Base-by-base conservation (phyloP, 2,113 vertebrate genomes). In the Xiphophorus hellerii region DNA sequence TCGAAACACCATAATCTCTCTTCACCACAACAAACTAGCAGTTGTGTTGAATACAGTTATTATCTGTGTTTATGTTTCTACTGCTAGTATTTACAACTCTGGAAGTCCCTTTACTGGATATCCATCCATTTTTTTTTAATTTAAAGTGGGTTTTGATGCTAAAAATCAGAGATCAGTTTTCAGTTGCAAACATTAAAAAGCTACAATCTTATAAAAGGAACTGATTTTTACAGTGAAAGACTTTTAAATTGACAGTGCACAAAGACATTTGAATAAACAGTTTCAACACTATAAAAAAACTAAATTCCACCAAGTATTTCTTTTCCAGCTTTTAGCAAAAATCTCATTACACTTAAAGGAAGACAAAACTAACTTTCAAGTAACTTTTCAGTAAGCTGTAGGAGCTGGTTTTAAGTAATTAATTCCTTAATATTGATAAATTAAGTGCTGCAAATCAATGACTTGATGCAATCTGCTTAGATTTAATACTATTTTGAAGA, bases 181-280 rank as follows among this genome's bases (percentile, higher is more conserved):
- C 25, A 5, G 29, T 31, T 10, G 79, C 83, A 88, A 87, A 88
- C 78, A 81, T 78, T 35, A 39, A 29, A 62, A 73, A 71, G 11
- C 4, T 60, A 66, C 22, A 28, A 64, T 62, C 71, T 51, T 75
- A 77, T 78, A 73, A 80, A 80, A 87, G 17, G 17, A 48, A 48
- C 44, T 48, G 44, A 20, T 15, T 20, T 48, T 48, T 48, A 42
- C 39, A 15, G 39, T 15, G 14, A 42, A 42, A 42, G 15, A 20
- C 44, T 31, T 2, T 60, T 5, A 73, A 44, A 60, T 82, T 30
- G 10, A 62, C 30, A 66, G 0, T 17, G 22, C 63, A 51, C 20
- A n/a, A 78, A 76, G 35, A 77, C 66, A 42, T 73, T 3, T 33
- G 22, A n/a, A 63, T 2, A 67, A 66, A 66, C 79, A 79, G 33